Evolutionary conservation across 2,888 invertebrate species (phyloP).

Genomic region (Drosophila suboccidentalis): DNA sequence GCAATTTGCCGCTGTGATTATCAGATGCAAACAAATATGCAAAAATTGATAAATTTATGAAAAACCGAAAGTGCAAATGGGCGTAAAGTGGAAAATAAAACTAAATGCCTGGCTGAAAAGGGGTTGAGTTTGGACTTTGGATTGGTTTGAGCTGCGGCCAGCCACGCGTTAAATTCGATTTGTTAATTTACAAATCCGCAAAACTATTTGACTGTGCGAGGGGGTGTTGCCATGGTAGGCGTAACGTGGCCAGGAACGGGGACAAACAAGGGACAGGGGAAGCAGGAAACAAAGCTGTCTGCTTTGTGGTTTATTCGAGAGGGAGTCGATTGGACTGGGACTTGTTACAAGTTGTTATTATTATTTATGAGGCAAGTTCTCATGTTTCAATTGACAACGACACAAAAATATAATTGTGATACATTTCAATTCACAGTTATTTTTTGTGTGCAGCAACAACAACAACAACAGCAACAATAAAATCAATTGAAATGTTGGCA

Average conservation of each 20-base stretch:
- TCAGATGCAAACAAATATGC: slow-evolving; percentile 67
- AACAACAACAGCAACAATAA: slow-evolving; percentile 63
- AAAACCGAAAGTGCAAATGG: slow-evolving; percentile 55
- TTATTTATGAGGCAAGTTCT: slow-evolving; percentile 69
- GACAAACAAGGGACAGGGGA: background rate
- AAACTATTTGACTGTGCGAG: slow-evolving; percentile 73
- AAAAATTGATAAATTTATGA: slow-evolving; percentile 70
- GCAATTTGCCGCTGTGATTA: slow-evolving; percentile 73
- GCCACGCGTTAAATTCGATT: slow-evolving; percentile 80
- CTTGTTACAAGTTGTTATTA: slow-evolving; percentile 79
- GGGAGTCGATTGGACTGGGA: slow-evolving; percentile 22
- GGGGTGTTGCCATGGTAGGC: slow-evolving; percentile 44
- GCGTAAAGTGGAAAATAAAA: slow-evolving; percentile 66
- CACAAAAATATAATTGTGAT: slow-evolving; percentile 74
- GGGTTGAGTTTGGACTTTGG: slow-evolving; percentile 18
- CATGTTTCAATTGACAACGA: slow-evolving; percentile 68
- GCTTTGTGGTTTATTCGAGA: slow-evolving; percentile 60
- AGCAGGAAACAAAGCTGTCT: slow-evolving; percentile 50
- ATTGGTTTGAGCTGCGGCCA: slow-evolving; percentile 42
- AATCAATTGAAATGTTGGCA: slow-evolving; percentile 85
- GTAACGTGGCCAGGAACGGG: slow-evolving; percentile 1
- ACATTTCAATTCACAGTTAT: slow-evolving; percentile 71
- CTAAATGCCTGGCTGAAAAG: slow-evolving; percentile 35
- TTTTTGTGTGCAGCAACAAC: slow-evolving; percentile 33
- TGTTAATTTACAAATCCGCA: slow-evolving; percentile 83